Evolutionary conservation across 1,140 invertebrate genomes (phyloP).

Genomic region (Drosophila micromelanica): DNA sequence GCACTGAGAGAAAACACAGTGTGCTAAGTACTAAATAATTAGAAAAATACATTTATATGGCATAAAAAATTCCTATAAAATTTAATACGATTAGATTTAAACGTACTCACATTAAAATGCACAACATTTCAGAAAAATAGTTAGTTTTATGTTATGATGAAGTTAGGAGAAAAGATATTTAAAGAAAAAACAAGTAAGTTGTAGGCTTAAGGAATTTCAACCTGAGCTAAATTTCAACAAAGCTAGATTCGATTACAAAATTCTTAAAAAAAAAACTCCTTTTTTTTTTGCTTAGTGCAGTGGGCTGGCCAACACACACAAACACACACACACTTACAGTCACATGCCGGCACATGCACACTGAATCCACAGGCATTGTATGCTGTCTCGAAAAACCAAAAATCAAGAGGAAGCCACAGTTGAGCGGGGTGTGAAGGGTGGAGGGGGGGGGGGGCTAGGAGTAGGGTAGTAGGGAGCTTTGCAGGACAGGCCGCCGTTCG

Average conservation of each 20-base stretch:
- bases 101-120: background rate
- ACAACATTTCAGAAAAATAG: too few species aligned
- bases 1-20: conserved; percentile 14
- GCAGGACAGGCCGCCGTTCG: conserved; percentile 39
- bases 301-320: conserved; percentile 26
- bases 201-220: too few species aligned
- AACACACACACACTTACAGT: conserved; percentile 28
- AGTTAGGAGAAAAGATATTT: too few species aligned
- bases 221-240: too few species aligned
- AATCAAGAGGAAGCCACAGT: conserved; percentile 50
- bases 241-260: too few species aligned
- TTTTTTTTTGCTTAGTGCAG: background rate
- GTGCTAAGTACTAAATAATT: too few species aligned
- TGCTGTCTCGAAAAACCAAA: conserved; percentile 74
- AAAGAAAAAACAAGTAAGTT: too few species aligned
- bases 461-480: background rate
- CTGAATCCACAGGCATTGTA: conserved; percentile 64
- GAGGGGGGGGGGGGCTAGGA: background rate
- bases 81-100: background rate
- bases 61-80: background rate
- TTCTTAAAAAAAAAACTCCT: too few species aligned
- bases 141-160: too few species aligned
- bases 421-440: background rate
- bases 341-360: conserved; percentile 33
- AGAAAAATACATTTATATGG: background rate